phyloP scores from a whole-genome alignment of 2,797 vertebrate species.

The Crocidura indochinensis region DNA sequence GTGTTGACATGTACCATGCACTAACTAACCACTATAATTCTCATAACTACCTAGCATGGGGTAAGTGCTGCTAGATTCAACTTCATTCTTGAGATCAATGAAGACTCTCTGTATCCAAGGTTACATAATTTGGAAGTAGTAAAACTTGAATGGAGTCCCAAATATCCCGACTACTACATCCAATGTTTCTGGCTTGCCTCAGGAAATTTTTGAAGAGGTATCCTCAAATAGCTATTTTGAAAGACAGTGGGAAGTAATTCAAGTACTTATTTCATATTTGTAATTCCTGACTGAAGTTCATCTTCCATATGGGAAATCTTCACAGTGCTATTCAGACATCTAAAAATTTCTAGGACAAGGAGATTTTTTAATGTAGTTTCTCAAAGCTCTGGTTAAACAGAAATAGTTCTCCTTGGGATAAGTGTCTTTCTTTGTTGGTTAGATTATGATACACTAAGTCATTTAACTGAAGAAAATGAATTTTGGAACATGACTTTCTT shows the following conservation, averaged over 20 bases:
- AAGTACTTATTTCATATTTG: constrained; percentile 74
- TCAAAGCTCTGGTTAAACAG: constrained; percentile 77
- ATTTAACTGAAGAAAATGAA: constrained; percentile 13
- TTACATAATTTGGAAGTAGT: constrained; percentile 38
- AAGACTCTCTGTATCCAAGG: background rate
- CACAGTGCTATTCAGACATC: constrained; percentile 67
- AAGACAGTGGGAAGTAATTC: constrained; percentile 70
- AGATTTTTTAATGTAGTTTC: constrained; percentile 78
- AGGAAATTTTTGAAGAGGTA: constrained; percentile 74
- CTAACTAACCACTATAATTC: background rate
- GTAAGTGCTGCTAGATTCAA: background rate
- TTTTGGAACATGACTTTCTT: constrained; percentile 49
- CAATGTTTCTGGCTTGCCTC: constrained; percentile 65
- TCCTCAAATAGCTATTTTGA: constrained; percentile 68
- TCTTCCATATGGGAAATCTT: constrained; percentile 77
- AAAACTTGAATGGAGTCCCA: constrained; percentile 40
- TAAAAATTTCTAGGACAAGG: constrained; percentile 72
- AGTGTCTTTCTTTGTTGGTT: constrained; percentile 29
- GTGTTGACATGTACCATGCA: background rate
- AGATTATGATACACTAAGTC: background rate
- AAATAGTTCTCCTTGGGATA: constrained; percentile 64
- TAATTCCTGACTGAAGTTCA: constrained; percentile 71
- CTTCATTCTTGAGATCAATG: constrained; percentile 14
- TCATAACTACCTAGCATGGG: background rate
- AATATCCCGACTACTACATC: constrained; percentile 49